These are phyloP conservation scores for Neoaliturus tenellus DNA, from an alignment of 2,888 invertebrate species.

Conservation along the genomic window DNA sequence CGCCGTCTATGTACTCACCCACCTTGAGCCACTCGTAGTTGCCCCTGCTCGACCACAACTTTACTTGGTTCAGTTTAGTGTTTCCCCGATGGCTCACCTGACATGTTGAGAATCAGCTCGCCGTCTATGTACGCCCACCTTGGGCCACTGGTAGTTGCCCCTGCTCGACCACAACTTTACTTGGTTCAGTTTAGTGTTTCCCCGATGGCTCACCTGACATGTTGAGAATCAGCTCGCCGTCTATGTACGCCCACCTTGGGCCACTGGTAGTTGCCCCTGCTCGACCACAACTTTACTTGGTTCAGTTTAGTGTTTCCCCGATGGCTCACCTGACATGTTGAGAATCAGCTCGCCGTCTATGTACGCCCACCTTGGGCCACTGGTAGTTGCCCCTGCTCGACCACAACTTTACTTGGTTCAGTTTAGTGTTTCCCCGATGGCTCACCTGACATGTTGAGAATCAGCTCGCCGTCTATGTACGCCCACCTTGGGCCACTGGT, in stretches of 20 bases:
- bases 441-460: constrained; percentile 84
- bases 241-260: constrained; percentile 90
- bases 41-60: no score
- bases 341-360: constrained; percentile 86
- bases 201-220: constrained; percentile 85
- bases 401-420: no score
- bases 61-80: no score
- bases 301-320: no score
- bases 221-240: constrained; percentile 86
- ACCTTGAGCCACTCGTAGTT: constrained; percentile 91
- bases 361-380: constrained; percentile 92
- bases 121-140: constrained; percentile 92
- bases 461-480: constrained; percentile 88
- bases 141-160: constrained; percentile 88
- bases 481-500: constrained; percentile 91
- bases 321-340: constrained; percentile 84
- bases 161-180: no score
- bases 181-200: no score
- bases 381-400: constrained; percentile 82
- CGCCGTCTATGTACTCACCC: constrained; percentile 90
- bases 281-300: no score
- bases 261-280: constrained; percentile 86
- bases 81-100: no score
- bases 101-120: constrained; percentile 84
- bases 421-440: no score